These are phyloP conservation scores for Trissoscelio sp. DNA, from an alignment of 2,888 invertebrate species.

Conservation along the genomic window DNA sequence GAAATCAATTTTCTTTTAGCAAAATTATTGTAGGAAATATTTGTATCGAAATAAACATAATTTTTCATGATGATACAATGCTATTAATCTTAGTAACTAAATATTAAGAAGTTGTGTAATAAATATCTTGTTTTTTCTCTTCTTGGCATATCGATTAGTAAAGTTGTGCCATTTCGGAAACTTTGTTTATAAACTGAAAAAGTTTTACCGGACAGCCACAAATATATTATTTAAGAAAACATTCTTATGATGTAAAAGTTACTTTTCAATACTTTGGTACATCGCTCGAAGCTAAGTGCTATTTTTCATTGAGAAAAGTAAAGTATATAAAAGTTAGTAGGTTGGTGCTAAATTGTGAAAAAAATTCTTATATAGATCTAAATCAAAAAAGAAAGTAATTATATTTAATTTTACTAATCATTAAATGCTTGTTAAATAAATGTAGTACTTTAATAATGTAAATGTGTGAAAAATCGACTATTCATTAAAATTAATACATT, in stretches of 20 bases:
- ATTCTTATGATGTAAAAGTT: conserved; percentile 6
- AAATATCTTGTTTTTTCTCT: background rate
- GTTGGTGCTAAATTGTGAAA: no score
- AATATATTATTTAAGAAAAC: conserved; percentile 14
- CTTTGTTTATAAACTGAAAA: conserved; percentile 2
- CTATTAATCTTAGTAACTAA: no score
- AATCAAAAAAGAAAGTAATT: no score
- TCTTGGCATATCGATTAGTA: background rate
- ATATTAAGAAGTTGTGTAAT: background rate
- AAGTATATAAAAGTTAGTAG: background rate
- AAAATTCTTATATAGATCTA: no score
- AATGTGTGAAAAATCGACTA: no score
- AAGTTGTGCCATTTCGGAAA: conserved; percentile 1
- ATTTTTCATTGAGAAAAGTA: conserved; percentile 6
- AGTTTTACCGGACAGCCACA: background rate
- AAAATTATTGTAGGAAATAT: no score
- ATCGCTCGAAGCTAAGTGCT: background rate
- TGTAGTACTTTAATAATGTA: background rate
- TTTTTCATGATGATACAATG: no score
- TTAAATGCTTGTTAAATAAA: no score
- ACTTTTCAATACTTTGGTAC: conserved; percentile 19
- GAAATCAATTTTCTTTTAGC: no score
- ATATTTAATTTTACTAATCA: no score
- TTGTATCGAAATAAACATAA: no score
- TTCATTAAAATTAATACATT: no score